Base-by-base conservation (phyloP, 2,888 invertebrate genomes). In the Andrena bucephala region DNA sequence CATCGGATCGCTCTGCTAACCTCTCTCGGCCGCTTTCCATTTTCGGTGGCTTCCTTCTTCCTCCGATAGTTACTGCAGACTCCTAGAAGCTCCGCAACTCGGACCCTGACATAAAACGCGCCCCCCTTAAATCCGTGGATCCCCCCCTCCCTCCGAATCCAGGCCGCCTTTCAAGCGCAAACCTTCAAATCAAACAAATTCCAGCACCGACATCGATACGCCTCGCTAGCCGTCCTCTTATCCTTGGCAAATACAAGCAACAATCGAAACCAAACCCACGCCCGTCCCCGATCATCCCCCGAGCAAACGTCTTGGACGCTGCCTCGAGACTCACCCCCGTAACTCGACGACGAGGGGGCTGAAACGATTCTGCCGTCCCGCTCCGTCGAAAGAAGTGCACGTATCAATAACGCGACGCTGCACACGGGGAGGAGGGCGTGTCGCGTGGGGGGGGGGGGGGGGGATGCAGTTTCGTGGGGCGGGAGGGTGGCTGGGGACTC, bases 391-490 rank as follows among this genome's bases (percentile, higher is more conserved):
- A 73, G 52, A 67, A 60, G n/a, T 29, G 29, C 74, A 27, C 69
- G 42, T 80, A 78, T 84, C 80, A 63, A 86, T 86, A 85, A 75
- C 66, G 48, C 73, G 69, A 77, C 36, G 65, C 24, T 81, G 82
- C 79, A 62, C 73, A 57, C 65, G 54, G 48, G 42, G 1, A 42
- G 42, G 42, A 42, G 13, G 71, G 67, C 52, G 57, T 63, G 67
- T 59, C 70, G 59, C 29, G 48, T 52, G 27, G 70, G 27, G n/a
- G n/a, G n/a, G n/a, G n/a, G n/a, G n/a, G n/a, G n/a, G n/a, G n/a
- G 27, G 73, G 73, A 52, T 68, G 71, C 42, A 71, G 57, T 65
- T 65, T 67, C 24, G 60, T 6, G 50, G 52, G 13, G 57, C 36
- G 54, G 57, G 24, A 52, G 13, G 13, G 52, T 7, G 27, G 20